phyloP scores from a whole-genome alignment of 2,113 vertebrate species.

The Accipiter cooperii region DNA sequence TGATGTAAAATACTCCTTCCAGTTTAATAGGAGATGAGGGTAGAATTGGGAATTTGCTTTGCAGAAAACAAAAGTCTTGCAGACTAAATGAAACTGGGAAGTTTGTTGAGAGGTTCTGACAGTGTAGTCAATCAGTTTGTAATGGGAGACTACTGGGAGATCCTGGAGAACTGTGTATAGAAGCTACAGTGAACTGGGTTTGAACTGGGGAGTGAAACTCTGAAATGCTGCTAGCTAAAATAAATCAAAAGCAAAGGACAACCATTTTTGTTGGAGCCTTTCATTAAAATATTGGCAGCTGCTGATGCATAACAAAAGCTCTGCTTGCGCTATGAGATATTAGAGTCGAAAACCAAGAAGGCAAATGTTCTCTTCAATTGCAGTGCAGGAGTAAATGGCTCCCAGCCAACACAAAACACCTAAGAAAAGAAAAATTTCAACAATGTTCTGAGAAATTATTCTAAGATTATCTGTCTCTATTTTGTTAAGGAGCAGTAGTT shows the following conservation, averaged over 20 bases:
- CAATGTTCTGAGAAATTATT: background rate
- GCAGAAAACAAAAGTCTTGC: background rate
- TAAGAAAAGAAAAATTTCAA: constrained; percentile 1
- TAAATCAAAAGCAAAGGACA: constrained; percentile 46
- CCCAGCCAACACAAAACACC: constrained; percentile 16
- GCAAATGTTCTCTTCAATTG: constrained; percentile 46
- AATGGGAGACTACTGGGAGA: background rate
- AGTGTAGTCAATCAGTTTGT: background rate
- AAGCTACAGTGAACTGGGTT: background rate
- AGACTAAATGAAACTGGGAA: background rate
- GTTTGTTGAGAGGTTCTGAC: background rate
- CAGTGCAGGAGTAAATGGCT: constrained; percentile 31
- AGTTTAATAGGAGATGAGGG: background rate
- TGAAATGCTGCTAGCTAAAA: constrained; percentile 33
- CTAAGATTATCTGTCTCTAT: background rate
- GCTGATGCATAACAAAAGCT: constrained; percentile 62
- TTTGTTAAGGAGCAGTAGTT: background rate
- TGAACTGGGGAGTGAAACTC: constrained; percentile 6
- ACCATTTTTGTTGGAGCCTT: constrained; percentile 23
- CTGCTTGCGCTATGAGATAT: constrained; percentile 43
- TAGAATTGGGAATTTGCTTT: background rate
- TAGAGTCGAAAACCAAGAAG: constrained; percentile 35
- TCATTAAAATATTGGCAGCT: constrained; percentile 64
- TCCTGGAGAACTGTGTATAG: background rate
- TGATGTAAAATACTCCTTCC: background rate